phyloP scores from a whole-genome alignment of 92 coral and sea anemone species.

The Bergia puertoricense region DNA sequence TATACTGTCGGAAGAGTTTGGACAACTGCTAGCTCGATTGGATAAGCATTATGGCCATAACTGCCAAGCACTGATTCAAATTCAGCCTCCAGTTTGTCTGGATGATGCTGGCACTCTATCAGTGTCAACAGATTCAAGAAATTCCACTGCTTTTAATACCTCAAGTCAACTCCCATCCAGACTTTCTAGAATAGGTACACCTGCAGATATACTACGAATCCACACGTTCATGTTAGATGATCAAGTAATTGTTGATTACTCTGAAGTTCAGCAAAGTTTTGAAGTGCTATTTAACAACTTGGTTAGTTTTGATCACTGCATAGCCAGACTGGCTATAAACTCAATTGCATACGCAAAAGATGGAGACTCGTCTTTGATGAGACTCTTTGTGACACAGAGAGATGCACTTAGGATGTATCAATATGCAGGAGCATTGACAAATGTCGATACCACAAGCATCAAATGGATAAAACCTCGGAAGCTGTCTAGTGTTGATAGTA shows the following conservation, averaged over 20 bases:
- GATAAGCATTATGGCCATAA: conserved; percentile 37
- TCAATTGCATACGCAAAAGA: conserved; percentile 37
- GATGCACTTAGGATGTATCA: conserved; percentile 68
- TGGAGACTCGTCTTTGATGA: background rate
- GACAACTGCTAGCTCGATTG: conserved; percentile 49
- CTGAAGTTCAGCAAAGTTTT: conserved; percentile 60
- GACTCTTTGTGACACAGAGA: conserved; percentile 56
- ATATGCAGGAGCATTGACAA: conserved; percentile 67
- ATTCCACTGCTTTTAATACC: conserved; percentile 25
- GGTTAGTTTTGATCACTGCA: conserved; percentile 44
- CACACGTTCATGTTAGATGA: conserved; percentile 54
- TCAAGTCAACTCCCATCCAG: background rate
- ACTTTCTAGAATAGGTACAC: background rate
- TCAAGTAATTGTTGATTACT: conserved; percentile 55
- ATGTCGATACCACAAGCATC: conserved; percentile 48
- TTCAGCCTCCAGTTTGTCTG: conserved; percentile 49
- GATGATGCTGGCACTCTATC: background rate
- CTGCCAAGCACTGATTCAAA: conserved; percentile 47
- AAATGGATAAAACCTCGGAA: conserved; percentile 62
- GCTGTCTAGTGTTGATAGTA: conserved; percentile 28
- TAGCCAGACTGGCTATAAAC: conserved; percentile 37
- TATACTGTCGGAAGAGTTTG: conserved; percentile 50
- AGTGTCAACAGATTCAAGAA: background rate
- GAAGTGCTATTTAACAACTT: conserved; percentile 58
- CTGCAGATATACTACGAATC: conserved; percentile 25